A percentile compares a stretch with the other conserved stretches of the same genome.
Evolutionary conservation across 2,888 invertebrate genomes (phyloP).

Genomic region (Nesidiocoris tenuis): DNA sequence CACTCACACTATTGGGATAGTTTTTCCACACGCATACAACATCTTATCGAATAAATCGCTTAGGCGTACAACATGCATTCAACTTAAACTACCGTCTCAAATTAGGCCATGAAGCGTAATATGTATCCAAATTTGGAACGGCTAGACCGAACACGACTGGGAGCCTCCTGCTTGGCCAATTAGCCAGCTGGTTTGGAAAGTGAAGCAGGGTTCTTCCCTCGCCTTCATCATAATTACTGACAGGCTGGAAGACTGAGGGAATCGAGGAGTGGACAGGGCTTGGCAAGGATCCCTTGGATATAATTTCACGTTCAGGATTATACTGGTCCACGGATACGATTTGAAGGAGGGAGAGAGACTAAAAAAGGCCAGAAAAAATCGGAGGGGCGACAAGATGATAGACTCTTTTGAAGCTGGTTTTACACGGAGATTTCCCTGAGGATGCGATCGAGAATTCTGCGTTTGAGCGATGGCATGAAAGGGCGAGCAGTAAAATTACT

Average conservation of each 20-base stretch:
- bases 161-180: neutral
- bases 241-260: neutral
- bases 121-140: neutral
- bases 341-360: neutral
- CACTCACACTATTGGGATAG: too few species aligned
- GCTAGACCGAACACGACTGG: neutral
- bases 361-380: neutral
- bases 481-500: too few species aligned
- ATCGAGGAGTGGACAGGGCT: neutral
- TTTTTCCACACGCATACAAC: too few species aligned
- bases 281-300: neutral
- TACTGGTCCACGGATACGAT: neutral
- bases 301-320: neutral
- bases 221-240: neutral
- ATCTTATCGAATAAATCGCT: too few species aligned
- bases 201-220: neutral
- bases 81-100: neutral
- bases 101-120: neutral
- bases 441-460: too few species aligned
- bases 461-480: too few species aligned
- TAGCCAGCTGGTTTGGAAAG: conserved; percentile 8
- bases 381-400: neutral
- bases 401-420: neutral
- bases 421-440: neutral
- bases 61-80: too few species aligned